A percentile compares a stretch with the other conserved stretches of the same genome.
Evolutionary conservation across 2,113 vertebrate species (phyloP).

Genomic region (Melanocharis versteri): DNA sequence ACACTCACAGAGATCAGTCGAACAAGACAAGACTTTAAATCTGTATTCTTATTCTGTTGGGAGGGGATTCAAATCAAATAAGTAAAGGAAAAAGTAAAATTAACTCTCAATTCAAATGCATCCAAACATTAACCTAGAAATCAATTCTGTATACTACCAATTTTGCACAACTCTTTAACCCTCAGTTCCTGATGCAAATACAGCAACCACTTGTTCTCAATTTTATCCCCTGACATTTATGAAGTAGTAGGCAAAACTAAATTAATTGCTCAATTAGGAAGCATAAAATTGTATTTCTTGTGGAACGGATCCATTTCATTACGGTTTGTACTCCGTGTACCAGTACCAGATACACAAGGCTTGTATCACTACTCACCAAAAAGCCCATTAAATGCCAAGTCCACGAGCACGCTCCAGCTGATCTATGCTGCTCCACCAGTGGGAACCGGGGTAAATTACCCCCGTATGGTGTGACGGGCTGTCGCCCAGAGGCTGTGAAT

Average conservation of each 20-base stretch:
- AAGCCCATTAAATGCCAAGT: not conserved
- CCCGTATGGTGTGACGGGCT: not conserved
- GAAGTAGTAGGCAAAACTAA: not conserved
- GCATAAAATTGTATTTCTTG: constrained; percentile 18
- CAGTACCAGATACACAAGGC: not conserved
- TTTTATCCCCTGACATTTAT: constrained; percentile 3
- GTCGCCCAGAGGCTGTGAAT: rapidly evolving
- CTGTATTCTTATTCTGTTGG: not conserved
- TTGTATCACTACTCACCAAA: constrained; percentile 19
- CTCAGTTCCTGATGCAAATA: not conserved
- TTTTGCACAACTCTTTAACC: not conserved
- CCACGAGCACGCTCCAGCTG: not conserved
- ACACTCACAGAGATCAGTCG: constrained; percentile 8
- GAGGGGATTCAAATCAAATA: not conserved
- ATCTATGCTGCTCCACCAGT: not conserved
- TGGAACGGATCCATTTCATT: not conserved
- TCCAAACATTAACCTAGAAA: not conserved
- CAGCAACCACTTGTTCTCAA: not conserved
- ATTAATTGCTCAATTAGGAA: constrained; percentile 34
- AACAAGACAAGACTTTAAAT: constrained; percentile 7
- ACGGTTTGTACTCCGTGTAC: not conserved
- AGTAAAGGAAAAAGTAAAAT: not conserved
- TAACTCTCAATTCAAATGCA: not conserved
- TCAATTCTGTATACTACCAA: not conserved
- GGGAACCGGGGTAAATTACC: not conserved